Evolutionary conservation across 2,113 vertebrate genomes (phyloP), one percentile per base, ranked within the genome.

Genomic region (Silurus glanis): DNA sequence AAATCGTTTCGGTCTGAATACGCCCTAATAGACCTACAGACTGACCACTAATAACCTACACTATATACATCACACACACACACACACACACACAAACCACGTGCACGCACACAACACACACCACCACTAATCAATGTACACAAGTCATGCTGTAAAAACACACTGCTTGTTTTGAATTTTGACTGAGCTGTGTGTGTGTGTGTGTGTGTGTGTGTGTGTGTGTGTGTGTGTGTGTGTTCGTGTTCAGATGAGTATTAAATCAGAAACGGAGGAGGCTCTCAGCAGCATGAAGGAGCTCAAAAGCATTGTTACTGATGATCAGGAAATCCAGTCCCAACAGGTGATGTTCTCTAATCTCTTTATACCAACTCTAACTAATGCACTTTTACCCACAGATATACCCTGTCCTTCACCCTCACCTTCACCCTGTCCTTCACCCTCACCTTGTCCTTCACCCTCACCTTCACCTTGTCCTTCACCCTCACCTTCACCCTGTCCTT

Each of bases 251-350:
- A 85, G 86, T 28, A 37, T 94, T 56, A 91, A 82, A 49, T 64
- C 88, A 19, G 90, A 93, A 84, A 93, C 90, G 0, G 91, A 91
- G 45, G 85, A 90, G 55, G 90, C 91, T 74, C 92, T 95, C 64
- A 62, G 87, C 72, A 89, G 85, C 72, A 83, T 95, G 89, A 92
- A 91, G 82, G 83, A 94, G 76, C 87, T 92, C 0, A 82, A 78
- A 55, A 45, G 87, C 6, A 7, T 90, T 23, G 80, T 94, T 51
- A 89, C 47, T 86, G 92, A 90, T 1, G 95, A 95, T 87, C 94
- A 93, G 37, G 83, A 92, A 25, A 91, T 79, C 79, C 89, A 94
- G 0, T 76, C 87, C 69, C 90, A 89, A 71, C 93, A 94, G 85
- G 95, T 94, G 90, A 28, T 9, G n/a, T n/a, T 62, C 10, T 9